Conservation (phyloP, 2,888 invertebrate species). For the Criorhina ranunculi region DNA sequence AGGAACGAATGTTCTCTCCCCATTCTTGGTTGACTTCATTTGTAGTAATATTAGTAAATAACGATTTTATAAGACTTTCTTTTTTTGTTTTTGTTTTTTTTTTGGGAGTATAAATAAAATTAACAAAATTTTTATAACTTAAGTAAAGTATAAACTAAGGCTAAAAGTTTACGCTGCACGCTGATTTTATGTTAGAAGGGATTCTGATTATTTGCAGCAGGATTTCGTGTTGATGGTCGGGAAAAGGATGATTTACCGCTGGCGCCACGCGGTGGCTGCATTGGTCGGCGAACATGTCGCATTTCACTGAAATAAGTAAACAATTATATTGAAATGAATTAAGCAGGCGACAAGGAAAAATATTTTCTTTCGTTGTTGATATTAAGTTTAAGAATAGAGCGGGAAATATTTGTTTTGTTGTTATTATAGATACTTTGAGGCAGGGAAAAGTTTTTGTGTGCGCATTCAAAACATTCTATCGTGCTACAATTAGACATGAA, state of each 20-base stretch:
- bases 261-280: conserved; percentile 86
- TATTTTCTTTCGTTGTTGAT: conserved; percentile 1
- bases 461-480: conserved; percentile 18
- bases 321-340: neutral
- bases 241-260: conserved; percentile 86
- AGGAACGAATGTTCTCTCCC: conserved; percentile 62
- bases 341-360: neutral
- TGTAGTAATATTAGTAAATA: conserved; percentile 68
- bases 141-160: conserved; percentile 87
- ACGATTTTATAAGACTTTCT: conserved; percentile 48
- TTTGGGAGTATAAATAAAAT: conserved; percentile 63
- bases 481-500: conserved; percentile 3
- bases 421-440: conserved; percentile 11
- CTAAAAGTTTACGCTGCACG: conserved; percentile 86
- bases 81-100: conserved; percentile 36
- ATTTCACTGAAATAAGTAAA: conserved; percentile 85
- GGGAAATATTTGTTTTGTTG: conserved; percentile 13
- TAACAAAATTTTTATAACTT: conserved; percentile 84
- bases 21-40: conserved; percentile 57
- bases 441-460: conserved; percentile 38
- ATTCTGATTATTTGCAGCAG: conserved; percentile 85
- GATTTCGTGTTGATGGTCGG: conserved; percentile 86
- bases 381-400: conserved; percentile 32
- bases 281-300: conserved; percentile 88
- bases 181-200: conserved; percentile 87